Evolutionary conservation across 2,113 vertebrate species (phyloP).

Genomic region (Hydrochoerus hydrochaeris): DNA sequence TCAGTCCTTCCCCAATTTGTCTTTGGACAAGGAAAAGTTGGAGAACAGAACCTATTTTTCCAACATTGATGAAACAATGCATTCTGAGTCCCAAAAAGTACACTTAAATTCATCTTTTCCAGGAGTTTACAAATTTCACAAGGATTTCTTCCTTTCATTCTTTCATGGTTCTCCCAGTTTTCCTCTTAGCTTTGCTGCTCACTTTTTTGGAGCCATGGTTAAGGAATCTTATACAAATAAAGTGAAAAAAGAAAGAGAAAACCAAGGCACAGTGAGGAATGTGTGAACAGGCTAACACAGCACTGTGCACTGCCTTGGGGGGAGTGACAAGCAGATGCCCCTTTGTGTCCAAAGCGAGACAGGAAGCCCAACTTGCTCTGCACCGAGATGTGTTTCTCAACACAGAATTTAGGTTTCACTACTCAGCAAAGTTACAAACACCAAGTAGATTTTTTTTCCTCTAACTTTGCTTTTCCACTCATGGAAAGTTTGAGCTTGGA

Average conservation of each 20-base stretch:
- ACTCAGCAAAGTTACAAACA: neutral
- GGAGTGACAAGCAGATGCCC: neutral
- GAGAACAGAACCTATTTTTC: neutral
- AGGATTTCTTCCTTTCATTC: neutral
- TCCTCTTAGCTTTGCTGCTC: neutral
- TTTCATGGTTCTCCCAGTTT: neutral
- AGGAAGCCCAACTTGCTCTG: neutral
- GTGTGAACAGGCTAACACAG: neutral
- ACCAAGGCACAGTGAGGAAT: neutral
- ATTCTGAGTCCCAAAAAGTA: neutral
- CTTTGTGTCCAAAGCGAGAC: neutral
- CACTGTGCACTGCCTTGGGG: too few species aligned
- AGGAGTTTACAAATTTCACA: neutral
- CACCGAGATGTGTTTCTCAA: neutral
- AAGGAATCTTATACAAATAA: neutral
- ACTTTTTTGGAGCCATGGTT: neutral
- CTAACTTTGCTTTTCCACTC: neutral
- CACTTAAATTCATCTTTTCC: neutral
- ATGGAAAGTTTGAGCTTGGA: neutral
- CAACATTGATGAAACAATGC: neutral
- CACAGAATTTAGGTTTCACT: neutral
- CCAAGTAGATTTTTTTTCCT: neutral
- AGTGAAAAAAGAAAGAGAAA: neutral
- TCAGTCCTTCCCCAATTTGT: neutral
- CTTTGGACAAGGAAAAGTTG: neutral